phyloP scores from a whole-genome alignment of 2,113 vertebrate species.

The Microcebus tavaratra region DNA sequence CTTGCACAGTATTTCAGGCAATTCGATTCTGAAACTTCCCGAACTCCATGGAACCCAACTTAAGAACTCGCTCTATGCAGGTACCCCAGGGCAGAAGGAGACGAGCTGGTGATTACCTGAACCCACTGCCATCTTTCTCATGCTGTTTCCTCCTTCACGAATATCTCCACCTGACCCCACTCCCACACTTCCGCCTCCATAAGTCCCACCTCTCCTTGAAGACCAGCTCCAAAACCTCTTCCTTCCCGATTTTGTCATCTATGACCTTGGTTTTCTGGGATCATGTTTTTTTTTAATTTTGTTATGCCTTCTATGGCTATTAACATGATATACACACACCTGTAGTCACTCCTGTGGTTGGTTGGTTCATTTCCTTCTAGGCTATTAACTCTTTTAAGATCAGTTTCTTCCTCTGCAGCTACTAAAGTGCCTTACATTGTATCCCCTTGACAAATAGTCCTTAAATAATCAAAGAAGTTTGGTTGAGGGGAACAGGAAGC shows the following conservation, averaged over 20 bases:
- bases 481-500: not conserved
- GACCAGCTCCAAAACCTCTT: not conserved
- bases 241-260: not conserved
- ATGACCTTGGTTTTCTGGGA: not conserved
- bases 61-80: not conserved
- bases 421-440: not conserved
- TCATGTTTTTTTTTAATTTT: not conserved
- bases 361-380: not conserved
- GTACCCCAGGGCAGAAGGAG: not conserved
- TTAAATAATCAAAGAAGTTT: not conserved
- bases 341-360: not conserved
- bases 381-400: constrained; percentile 2
- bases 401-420: not conserved
- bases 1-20: not conserved
- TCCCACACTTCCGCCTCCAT: not conserved
- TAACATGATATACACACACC: not conserved
- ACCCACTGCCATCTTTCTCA: not conserved
- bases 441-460: not conserved
- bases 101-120: not conserved
- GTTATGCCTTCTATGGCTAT: not conserved
- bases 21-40: not conserved
- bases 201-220: not conserved
- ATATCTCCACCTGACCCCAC: not conserved
- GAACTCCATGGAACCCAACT: not conserved
- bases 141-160: not conserved